These are phyloP conservation scores for Pangasius sanitwongsei DNA, from an alignment of 2,797 vertebrate genomes.

Conservation along the genomic window DNA sequence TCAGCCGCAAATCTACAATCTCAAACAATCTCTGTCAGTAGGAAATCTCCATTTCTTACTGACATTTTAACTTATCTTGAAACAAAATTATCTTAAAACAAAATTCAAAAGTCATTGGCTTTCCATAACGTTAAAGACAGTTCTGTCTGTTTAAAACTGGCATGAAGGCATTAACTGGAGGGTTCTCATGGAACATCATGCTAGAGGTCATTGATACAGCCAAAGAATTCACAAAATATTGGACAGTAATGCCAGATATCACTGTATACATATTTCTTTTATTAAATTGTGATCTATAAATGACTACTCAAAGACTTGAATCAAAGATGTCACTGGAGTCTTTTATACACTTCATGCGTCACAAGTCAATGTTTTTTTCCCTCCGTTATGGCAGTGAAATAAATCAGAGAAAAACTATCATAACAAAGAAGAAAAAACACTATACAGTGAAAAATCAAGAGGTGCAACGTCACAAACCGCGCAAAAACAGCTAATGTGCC, in stretches of 20 bases:
- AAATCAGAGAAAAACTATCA: background rate
- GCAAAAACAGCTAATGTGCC: background rate
- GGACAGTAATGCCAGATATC: background rate
- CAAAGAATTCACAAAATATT: background rate
- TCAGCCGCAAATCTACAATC: background rate
- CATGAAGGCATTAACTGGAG: background rate
- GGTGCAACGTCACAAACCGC: background rate
- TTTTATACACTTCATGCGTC: background rate
- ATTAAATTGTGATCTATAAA: background rate
- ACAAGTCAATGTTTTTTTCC: background rate
- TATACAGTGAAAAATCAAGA: background rate
- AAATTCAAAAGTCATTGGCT: background rate
- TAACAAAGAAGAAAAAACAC: background rate
- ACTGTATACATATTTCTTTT: background rate
- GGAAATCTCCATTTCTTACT: background rate
- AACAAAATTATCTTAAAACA: background rate
- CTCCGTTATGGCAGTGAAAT: background rate
- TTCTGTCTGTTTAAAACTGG: background rate
- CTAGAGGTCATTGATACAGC: background rate
- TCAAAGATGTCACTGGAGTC: background rate
- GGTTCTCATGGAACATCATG: too few relatives aligned
- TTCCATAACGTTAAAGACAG: background rate
- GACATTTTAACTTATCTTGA: conserved; percentile 12
- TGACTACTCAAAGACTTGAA: background rate
- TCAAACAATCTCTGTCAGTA: too few relatives aligned